Conservation (phyloP, 2,797 vertebrate species). For the Cetoscarus ocellatus region DNA sequence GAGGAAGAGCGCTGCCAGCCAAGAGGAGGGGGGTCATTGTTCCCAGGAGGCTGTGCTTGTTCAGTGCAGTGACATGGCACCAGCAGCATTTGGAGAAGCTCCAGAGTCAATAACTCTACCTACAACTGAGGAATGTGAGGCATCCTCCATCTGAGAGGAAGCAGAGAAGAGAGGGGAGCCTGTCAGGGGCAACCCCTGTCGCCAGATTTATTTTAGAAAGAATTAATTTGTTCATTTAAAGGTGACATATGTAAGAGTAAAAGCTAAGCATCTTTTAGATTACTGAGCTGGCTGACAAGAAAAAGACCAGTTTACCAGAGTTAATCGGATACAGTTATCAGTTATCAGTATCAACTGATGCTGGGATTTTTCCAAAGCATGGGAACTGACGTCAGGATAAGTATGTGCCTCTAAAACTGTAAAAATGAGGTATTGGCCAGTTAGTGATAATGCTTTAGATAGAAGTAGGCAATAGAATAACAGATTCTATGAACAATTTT, state of each 20-base stretch:
- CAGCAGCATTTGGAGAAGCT: slow-evolving; percentile 74
- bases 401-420: too few relatives aligned
- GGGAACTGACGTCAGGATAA: too few relatives aligned
- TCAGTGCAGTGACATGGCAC: slow-evolving; percentile 70
- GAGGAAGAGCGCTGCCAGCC: slow-evolving; percentile 61
- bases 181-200: slow-evolving; percentile 25
- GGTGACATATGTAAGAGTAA: slow-evolving; percentile 19
- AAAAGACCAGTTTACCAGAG: slow-evolving; percentile 3
- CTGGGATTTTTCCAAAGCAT: too few relatives aligned
- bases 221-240: slow-evolving; percentile 24
- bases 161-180: slow-evolving; percentile 29
- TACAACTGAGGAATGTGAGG: slow-evolving; percentile 76
- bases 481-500: too few relatives aligned
- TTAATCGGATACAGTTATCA: neutral
- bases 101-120: slow-evolving; percentile 78
- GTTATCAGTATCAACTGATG: neutral
- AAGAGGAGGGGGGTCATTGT: slow-evolving; percentile 69
- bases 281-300: slow-evolving; percentile 14
- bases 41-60: slow-evolving; percentile 68
- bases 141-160: slow-evolving; percentile 50
- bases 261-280: slow-evolving; percentile 17
- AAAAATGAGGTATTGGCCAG: too few relatives aligned
- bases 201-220: slow-evolving; percentile 27
- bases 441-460: too few relatives aligned
- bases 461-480: too few relatives aligned